These are phyloP conservation scores for Agrochola circellaris DNA, from an alignment of 2,888 invertebrate genomes.

Conservation along the genomic window DNA sequence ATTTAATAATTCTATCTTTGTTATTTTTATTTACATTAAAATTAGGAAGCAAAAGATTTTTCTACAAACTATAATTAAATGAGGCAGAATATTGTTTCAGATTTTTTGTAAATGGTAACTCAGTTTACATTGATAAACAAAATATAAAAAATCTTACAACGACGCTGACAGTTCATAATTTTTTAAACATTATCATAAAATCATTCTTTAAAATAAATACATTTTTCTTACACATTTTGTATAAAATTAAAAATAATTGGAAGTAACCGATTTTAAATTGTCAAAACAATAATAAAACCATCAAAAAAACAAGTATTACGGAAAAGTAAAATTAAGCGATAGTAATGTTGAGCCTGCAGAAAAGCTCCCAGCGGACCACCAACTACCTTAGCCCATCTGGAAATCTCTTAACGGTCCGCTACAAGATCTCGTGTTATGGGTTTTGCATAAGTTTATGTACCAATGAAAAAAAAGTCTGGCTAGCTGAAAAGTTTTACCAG, in stretches of 20 bases:
- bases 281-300: background rate
- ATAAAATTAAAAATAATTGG: background rate
- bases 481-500: no score
- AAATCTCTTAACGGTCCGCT: no score
- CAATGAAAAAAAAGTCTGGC: no score
- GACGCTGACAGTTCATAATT: background rate
- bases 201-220: background rate
- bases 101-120: constrained; percentile 36
- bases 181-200: background rate
- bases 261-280: background rate
- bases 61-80: background rate
- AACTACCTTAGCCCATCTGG: no score
- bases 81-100: background rate
- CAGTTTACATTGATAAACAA: background rate
- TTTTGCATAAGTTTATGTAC: no score
- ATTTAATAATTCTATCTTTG: background rate
- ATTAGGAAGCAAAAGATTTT: background rate
- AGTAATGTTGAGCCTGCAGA: no score
- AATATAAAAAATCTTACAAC: background rate
- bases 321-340: background rate
- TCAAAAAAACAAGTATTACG: background rate
- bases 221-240: background rate
- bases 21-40: background rate
- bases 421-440: no score
- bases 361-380: no score